A percentile compares a stretch with the other conserved stretches of the same genome.
Evolutionary conservation across 2,113 vertebrate species (phyloP).

Genomic region (Cyphomyrus plagiostoma): DNA sequence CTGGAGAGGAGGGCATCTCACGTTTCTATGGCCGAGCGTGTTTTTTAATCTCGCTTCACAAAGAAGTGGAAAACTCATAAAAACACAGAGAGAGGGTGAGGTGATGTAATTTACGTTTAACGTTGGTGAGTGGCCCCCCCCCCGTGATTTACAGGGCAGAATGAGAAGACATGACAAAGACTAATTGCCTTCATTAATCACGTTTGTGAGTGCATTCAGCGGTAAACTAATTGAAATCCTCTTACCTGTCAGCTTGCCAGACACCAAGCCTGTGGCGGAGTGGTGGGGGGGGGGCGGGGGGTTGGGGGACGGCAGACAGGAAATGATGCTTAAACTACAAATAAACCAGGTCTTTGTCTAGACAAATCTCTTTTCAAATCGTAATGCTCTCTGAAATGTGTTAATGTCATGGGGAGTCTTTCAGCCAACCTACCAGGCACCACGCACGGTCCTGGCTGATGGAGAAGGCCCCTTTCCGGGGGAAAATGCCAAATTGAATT

Average conservation of each 20-base stretch:
- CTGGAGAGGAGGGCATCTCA: slow-evolving; percentile 19
- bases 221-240: slow-evolving; percentile 72
- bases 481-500: slow-evolving; percentile 69
- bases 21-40: background rate
- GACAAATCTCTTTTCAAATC: slow-evolving; percentile 68
- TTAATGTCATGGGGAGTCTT: slow-evolving; percentile 74
- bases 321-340: slow-evolving; percentile 72
- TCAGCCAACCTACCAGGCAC: slow-evolving; percentile 50
- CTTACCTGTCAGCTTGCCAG: slow-evolving; percentile 61
- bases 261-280: slow-evolving; percentile 54
- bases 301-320: slow-evolving; percentile 57
- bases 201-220: slow-evolving; percentile 54
- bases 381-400: slow-evolving; percentile 69
- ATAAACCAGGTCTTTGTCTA: slow-evolving; percentile 71
- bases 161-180: slow-evolving; percentile 70
- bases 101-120: slow-evolving; percentile 66
- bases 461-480: slow-evolving; percentile 62
- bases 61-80: slow-evolving; percentile 62
- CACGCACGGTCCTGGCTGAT: slow-evolving; percentile 54
- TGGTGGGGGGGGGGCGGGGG: slow-evolving; percentile 44
- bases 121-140: slow-evolving; percentile 49
- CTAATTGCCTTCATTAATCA: slow-evolving; percentile 78
- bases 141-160: slow-evolving; percentile 55
- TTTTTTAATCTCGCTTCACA: slow-evolving; percentile 40
- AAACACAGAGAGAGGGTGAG: slow-evolving; percentile 44